Evolutionary conservation across 2,113 vertebrate genomes (phyloP), one percentile per base, ranked within the genome.

Genomic region (Vulpes ferrilata): DNA sequence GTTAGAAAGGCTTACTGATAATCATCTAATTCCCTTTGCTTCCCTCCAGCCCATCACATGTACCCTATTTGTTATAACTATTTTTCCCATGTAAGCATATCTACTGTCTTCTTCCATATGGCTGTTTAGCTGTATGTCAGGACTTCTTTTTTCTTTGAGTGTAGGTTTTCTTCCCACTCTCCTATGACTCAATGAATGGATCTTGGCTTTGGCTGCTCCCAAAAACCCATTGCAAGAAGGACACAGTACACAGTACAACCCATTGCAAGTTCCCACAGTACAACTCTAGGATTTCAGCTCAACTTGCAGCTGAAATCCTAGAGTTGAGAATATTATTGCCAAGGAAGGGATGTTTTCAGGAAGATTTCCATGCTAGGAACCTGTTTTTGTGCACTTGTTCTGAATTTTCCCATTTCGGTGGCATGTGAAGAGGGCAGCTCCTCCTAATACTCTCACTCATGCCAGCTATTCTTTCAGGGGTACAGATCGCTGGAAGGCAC

Each of bases 401-500:
- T 30, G 55, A 32, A n/a, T 51, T 95, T 79, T 80, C 81, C 74
- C 22, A 2, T 20, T 53, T 32, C 5, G 51, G 57, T 48, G 69
- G 38, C 30, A 11, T 60, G 64, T 3, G 7, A 48, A 94, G 76
- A 81, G 53, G 62, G 60, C 80, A 5, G 25, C 30, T 43, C 55
- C 65, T 35, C 30, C 82, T 10, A 62, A 0, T 27, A 53, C n/a
- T 93, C 93, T 95, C 53, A 88, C 74, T 17, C 60, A 6, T 1
- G 0, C 62, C 87, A 90, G n/a, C 86, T 60, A 96, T 22, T 97
- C 88, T 82, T 96, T 62, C 96, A 99, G 99, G 99, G 67, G 64
- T 99, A 32, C 99, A 99, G 67, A 98, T 99, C 96, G 99, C 99
- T 0, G 99, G 99, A 74, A 99, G 99, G 86, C 99, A 98, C 4